Evolutionary conservation across 2,797 vertebrate genomes (phyloP), one percentile per base, ranked within the genome.

Genomic region (Danio jaintianensis): DNA sequence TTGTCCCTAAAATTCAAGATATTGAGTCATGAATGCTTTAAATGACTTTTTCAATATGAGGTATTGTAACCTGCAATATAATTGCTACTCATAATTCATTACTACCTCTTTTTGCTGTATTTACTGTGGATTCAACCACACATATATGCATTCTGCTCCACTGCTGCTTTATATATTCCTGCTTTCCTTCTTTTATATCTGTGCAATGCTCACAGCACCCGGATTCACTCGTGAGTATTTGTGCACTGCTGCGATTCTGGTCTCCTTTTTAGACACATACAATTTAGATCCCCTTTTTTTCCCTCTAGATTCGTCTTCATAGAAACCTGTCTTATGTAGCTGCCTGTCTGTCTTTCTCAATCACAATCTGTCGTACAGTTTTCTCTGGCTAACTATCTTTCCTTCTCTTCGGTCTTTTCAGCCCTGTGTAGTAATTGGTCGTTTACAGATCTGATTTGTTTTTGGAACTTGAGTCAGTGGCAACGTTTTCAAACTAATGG

Each of bases 191-290:
- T 75, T 38, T 83, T 38, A 69, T 69, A 40, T 79, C 40, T 68
- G 40, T 78, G 59, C 74, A 11, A 81, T 61, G 70, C 85, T 84
- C 82, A 86, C 85, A 86, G 85, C 85, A 64, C 81, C 82, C 43
- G 85, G 85, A 86, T 86, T 78, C 69, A 86, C 78, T 84, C 85
- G 85, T 86, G 85, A 86, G 85, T 86, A 86, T 81, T 75, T 29
- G 69, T 68, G 66, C 81, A 81, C 78, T 75, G 55, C 73, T 63
- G 63, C 56, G n/a, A 15, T 55, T 40, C 61, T 59, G 20, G 15
- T 55, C 18, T 13, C 61, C 56, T 61, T 73, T 48, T 78, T 20
- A 84, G 59, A 78, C 5, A 12, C 50, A 59, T 11, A 47, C 56
- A n/a, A 10, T 56, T 0, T 11, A 4, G 8, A 16, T 64, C 58